Conservation (phyloP, 2,888 invertebrate species). For the Cataglyphis rosenhaueri region DNA sequence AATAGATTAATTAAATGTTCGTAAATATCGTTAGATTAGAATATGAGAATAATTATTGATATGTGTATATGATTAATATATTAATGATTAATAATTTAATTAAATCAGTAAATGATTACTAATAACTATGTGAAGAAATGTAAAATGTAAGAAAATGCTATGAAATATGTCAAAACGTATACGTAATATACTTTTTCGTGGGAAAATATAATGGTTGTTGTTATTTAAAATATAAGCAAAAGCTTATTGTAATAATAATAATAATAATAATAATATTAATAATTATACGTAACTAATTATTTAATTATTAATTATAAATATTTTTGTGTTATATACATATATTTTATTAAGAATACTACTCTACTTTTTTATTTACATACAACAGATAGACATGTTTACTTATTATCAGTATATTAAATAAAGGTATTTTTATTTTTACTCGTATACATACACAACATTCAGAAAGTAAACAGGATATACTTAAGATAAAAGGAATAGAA, state of each 20-base stretch:
- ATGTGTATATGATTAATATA: conserved; percentile 6
- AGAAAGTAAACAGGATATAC: no score
- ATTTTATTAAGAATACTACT: neutral
- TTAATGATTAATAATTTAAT: conserved; percentile 1
- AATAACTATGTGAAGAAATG: neutral
- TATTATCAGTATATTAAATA: no score
- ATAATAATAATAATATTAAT: neutral
- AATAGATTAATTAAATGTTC: conserved; percentile 17
- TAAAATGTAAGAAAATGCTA: neutral
- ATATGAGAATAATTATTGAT: conserved; percentile 1
- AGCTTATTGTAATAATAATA: neutral
- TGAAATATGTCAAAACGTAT: neutral
- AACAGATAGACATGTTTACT: no score
- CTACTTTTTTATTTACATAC: no score
- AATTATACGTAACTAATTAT: no score
- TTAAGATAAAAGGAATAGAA: no score
- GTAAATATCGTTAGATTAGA: conserved; percentile 3
- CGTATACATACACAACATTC: no score
- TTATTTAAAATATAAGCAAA: neutral
- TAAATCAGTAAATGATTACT: neutral
- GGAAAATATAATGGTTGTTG: neutral
- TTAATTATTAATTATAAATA: neutral
- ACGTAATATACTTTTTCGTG: neutral
- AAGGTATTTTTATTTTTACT: no score
- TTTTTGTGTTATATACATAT: neutral